Evolutionary conservation across 2,797 vertebrate species (phyloP).

Genomic region (Micrastur ruficollis): DNA sequence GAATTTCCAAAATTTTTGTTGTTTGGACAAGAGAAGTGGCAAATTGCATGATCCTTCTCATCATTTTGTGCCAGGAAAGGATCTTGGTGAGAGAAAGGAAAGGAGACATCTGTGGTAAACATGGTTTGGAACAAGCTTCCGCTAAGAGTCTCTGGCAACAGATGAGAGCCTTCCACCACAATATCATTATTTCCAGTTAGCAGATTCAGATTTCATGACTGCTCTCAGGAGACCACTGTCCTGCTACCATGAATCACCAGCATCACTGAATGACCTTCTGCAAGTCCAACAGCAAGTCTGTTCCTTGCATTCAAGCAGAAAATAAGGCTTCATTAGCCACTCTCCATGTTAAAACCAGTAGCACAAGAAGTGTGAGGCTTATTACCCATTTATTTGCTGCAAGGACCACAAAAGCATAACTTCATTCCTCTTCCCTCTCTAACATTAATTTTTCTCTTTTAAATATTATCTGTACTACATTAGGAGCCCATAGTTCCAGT

Average conservation of each 20-base stretch:
- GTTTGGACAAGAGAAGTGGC: conserved; percentile 12
- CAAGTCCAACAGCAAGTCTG: conserved; percentile 5
- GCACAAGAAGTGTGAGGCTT: neutral
- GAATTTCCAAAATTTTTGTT: conserved; percentile 34
- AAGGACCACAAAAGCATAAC: neutral
- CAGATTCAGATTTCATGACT: conserved; percentile 44
- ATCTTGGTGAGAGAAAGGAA: conserved; percentile 27
- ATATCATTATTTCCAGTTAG: conserved; percentile 58
- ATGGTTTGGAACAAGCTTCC: conserved; percentile 44
- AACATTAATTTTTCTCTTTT: neutral
- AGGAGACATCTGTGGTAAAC: conserved; percentile 52
- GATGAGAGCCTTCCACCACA: conserved; percentile 55
- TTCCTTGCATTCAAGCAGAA: conserved; percentile 21
- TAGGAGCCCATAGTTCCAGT: neutral
- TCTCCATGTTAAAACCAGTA: neutral
- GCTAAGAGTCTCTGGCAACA: conserved; percentile 22
- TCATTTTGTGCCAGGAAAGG: conserved; percentile 7
- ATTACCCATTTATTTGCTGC: neutral
- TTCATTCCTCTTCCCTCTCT: neutral
- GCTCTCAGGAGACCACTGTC: neutral
- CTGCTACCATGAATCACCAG: conserved; percentile 34
- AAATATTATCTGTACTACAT: neutral
- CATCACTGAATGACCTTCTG: neutral
- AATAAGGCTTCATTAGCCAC: neutral
- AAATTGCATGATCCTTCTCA: conserved; percentile 19